Conservation (phyloP, 2,888 invertebrate species). For the Caenorhabditis afra region DNA sequence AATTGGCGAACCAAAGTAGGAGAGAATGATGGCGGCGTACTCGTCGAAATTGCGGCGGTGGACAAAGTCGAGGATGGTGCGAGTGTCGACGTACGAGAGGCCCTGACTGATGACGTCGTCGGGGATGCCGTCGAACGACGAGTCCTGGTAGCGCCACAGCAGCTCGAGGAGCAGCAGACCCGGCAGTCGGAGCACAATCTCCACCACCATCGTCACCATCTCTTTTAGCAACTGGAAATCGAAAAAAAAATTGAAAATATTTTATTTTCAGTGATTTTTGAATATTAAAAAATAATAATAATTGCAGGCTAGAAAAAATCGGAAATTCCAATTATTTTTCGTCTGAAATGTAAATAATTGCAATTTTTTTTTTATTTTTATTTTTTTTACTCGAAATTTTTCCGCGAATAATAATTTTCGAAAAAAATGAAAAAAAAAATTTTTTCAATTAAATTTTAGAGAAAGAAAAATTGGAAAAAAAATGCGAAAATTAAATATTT, state of each 20-base stretch:
- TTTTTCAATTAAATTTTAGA: too few species aligned
- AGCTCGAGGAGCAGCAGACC: constrained; percentile 73
- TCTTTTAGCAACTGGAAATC: constrained; percentile 47
- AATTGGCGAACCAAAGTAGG: constrained; percentile 68
- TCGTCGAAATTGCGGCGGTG: constrained; percentile 74
- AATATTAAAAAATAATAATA: too few species aligned
- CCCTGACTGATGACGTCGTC: constrained; percentile 62
- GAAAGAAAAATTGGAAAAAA: too few species aligned
- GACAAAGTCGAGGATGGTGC: constrained; percentile 76
- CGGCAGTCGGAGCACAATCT: constrained; percentile 63
- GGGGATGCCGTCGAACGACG: constrained; percentile 68
- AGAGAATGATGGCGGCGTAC: constrained; percentile 71
- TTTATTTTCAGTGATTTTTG: background rate
- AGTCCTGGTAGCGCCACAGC: constrained; percentile 73
- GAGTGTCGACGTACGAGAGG: constrained; percentile 70
- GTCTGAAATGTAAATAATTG: too few species aligned
- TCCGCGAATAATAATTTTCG: too few species aligned
- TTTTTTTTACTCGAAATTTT: too few species aligned
- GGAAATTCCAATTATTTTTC: too few species aligned
- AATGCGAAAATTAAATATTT: too few species aligned
- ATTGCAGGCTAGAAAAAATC: too few species aligned
- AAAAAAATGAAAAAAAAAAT: too few species aligned
- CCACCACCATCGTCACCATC: constrained; percentile 23
- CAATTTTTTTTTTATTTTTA: too few species aligned
- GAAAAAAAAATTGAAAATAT: too few species aligned